Percentiles rank a stretch among this genome's conserved stretches.
These are phyloP conservation scores for Tragulus kanchil DNA, from an alignment of 2,113 vertebrate genomes.

Conservation along the genomic window DNA sequence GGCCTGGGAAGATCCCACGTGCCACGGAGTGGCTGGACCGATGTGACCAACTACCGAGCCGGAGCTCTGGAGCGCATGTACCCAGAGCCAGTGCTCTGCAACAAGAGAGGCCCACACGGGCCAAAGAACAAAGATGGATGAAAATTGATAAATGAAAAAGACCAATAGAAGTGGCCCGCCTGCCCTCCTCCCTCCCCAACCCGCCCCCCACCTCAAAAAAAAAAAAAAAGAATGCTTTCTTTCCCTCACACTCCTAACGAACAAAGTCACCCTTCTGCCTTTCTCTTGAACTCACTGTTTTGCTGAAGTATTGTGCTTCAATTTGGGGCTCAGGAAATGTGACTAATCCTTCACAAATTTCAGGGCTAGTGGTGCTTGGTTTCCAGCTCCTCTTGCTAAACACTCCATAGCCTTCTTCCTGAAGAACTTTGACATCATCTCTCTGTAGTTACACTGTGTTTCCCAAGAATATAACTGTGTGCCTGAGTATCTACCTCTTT, in stretches of 20 bases:
- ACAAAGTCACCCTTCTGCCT: not conserved
- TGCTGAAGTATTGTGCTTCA: not conserved
- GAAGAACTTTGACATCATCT: not conserved
- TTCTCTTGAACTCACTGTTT: not conserved
- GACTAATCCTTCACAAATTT: not conserved
- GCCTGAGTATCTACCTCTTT: not conserved
- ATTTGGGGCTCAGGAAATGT: not conserved
- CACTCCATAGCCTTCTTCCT: not conserved
- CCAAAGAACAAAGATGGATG: too few relatives aligned
- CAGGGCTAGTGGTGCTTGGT: not conserved
- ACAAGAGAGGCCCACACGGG: too few relatives aligned
- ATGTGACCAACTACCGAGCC: too few relatives aligned
- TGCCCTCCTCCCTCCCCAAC: too few relatives aligned
- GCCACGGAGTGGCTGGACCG: too few relatives aligned
- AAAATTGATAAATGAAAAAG: too few relatives aligned
- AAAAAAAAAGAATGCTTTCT: not conserved
- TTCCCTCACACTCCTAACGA: not conserved
- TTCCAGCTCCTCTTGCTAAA: not conserved
- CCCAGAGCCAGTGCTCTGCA: too few relatives aligned
- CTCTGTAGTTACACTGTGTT: not conserved
- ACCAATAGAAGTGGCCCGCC: too few relatives aligned
- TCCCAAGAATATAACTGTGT: not conserved
- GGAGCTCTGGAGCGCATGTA: too few relatives aligned
- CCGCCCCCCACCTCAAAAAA: too few relatives aligned
- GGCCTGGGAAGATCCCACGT: too few relatives aligned